Conservation (phyloP, 2,888 invertebrate species). For the Corythucha ciliata region DNA sequence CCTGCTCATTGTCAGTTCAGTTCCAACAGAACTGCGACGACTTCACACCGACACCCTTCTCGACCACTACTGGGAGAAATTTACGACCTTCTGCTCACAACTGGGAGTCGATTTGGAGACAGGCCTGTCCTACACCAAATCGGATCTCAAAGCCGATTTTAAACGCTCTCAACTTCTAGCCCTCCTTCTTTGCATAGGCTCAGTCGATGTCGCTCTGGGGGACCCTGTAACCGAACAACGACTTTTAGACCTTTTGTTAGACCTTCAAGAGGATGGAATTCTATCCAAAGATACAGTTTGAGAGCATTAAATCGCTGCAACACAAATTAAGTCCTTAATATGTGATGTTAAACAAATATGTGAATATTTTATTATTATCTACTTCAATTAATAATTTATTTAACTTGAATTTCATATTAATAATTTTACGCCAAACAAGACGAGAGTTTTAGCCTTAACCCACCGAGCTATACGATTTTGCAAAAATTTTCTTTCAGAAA, state of each 20-base stretch:
- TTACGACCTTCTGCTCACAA: conserved; percentile 51
- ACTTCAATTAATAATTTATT: too few species aligned
- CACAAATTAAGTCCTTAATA: too few species aligned
- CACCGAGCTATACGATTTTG: too few species aligned
- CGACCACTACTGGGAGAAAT: conserved; percentile 58
- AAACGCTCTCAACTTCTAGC: conserved; percentile 61
- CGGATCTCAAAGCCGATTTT: conserved; percentile 49
- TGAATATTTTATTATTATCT: too few species aligned
- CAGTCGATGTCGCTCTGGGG: conserved; percentile 69
- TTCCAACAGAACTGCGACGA: conserved; percentile 60
- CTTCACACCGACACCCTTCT: conserved; percentile 53
- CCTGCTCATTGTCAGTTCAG: conserved; percentile 56
- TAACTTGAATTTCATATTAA: too few species aligned
- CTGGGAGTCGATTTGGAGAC: conserved; percentile 54
- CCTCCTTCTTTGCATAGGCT: conserved; percentile 67
- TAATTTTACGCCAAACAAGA: too few species aligned
- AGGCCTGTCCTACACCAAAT: conserved; percentile 47
- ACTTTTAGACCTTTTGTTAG: conserved; percentile 61
- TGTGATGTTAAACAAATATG: too few species aligned
- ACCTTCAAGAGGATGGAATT: conserved; percentile 61
- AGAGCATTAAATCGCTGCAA: too few species aligned
- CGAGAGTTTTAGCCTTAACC: too few species aligned
- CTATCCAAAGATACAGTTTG: conserved; percentile 44
- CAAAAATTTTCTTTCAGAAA: too few species aligned
- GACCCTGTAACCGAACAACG: conserved; percentile 66